Evolutionary conservation across 2,888 invertebrate species (phyloP), one percentile per base, ranked within the genome.

Genomic region (Macrosiphum euphorbiae): DNA sequence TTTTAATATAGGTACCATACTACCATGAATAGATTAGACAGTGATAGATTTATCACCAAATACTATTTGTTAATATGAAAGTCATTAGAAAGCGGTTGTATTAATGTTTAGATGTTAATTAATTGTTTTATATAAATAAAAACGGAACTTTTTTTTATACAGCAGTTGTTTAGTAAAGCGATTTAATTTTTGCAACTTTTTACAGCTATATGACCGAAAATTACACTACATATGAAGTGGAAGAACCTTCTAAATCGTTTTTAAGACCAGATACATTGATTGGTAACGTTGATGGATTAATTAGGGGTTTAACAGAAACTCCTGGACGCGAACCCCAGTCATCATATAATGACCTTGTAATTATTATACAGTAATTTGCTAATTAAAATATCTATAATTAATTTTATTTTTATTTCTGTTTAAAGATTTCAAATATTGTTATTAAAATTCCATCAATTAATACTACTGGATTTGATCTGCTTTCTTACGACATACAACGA

Each of bases 401-500:
- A 35, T 88, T 52, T 41, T 4, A 86, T 26, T 86, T 24, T 0
- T 52, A 35, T 55, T 55, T 88, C 20, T 88, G 11, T 90, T 47
- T 90, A 24, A 35, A 93, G 92, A 93, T 93, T 41, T 10, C 92
- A n/a, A 93, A 93, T 47, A 89, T 93, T 78, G 47, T 89, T 13
- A 58, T 93, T 35, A 0, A 44, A 16, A 26, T 4, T 26, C 55
- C 89, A 47, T 26, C 10, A 35, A 3, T 50, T 3, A 58, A 93
- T 7, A 58, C 50, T 55, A 93, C 92, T 41, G 98, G 98, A 95
- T 97, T 98, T 97, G 98, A 99, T 96, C 96, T 99, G 95, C 98
- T 98, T 28, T 98, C 98, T 24, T 98, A 98, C 95, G 98, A 99
- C 96, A 98, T 99, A 98, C 98, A 98, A 96, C 97, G 99, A 95